These are phyloP conservation scores for Oncorhynchus keta DNA, from an alignment of 2,113 vertebrate genomes.

Conservation along the genomic window DNA sequence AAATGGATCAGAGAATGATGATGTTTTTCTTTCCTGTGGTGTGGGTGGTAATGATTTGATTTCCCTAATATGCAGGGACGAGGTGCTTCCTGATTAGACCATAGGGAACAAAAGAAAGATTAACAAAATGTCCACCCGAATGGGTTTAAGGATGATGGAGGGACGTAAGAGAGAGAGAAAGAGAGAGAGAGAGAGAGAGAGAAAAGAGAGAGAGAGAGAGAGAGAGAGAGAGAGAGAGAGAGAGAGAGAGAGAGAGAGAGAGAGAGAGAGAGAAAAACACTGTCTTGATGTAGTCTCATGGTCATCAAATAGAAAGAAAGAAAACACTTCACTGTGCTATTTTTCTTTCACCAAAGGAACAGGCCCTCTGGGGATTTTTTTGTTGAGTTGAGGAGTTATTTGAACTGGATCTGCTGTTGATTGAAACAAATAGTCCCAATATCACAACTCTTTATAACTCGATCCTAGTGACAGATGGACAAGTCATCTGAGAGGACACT, in stretches of 20 bases:
- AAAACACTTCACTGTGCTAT: constrained; percentile 25
- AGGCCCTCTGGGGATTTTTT: constrained; percentile 60
- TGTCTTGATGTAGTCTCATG: not conserved
- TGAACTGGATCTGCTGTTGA: constrained; percentile 72
- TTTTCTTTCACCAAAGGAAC: constrained; percentile 44
- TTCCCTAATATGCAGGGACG: constrained; percentile 63
- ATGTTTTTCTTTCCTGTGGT: constrained; percentile 77
- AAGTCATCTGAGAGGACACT: constrained; percentile 71
- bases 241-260: too few species aligned
- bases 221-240: constrained; percentile 9
- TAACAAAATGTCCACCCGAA: constrained; percentile 43
- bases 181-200: not conserved
- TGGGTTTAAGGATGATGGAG: constrained; percentile 41
- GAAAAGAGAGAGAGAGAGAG: not conserved
- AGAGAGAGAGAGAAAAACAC: constrained; percentile 15
- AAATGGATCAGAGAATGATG: constrained; percentile 65
- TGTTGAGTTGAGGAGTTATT: constrained; percentile 60
- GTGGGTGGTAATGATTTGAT: constrained; percentile 80
- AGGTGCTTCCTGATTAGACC: constrained; percentile 76
- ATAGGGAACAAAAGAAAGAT: constrained; percentile 39
- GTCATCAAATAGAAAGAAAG: constrained; percentile 29
- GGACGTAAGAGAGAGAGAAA: not conserved
- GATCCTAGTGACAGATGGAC: constrained; percentile 73
- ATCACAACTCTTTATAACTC: constrained; percentile 70
- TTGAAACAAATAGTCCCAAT: constrained; percentile 68